Conservation (phyloP, 2,113 vertebrate species). For the Prinia subflava region DNA sequence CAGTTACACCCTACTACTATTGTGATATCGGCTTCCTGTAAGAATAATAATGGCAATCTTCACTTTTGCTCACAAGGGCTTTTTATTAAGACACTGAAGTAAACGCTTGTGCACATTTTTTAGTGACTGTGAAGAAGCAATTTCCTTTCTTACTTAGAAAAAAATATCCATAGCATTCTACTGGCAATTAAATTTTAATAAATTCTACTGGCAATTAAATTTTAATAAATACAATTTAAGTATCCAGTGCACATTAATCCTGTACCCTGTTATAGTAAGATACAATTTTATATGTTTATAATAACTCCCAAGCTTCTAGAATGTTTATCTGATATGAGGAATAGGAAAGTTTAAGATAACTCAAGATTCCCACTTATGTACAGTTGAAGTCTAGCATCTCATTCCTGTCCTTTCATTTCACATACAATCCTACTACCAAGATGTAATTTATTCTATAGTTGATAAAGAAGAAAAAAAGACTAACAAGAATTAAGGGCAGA, state of each 20-base stretch:
- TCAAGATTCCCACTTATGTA: neutral
- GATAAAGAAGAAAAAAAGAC: neutral
- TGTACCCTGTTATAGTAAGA: neutral
- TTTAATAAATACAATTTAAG: neutral
- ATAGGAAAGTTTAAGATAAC: neutral
- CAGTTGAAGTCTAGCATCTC: neutral
- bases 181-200: neutral
- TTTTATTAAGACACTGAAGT: constrained; percentile 22
- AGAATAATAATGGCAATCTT: constrained; percentile 56
- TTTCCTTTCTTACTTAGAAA: neutral
- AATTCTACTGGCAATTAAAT: neutral
- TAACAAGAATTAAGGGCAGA: neutral
- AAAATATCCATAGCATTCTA: neutral
- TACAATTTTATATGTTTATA: neutral
- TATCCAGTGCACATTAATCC: neutral
- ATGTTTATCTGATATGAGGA: neutral
- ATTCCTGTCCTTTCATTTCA: neutral
- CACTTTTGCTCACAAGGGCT: neutral
- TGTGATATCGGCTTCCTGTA: constrained; percentile 82
- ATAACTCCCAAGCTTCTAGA: neutral
- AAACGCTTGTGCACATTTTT: neutral
- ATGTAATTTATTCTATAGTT: neutral
- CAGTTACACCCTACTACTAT: constrained; percentile 83
- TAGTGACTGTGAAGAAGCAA: neutral
- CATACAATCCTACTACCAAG: neutral